Evolutionary conservation across 2,797 vertebrate genomes (phyloP).

Genomic region (Odontamblyopus lacepedii): DNA sequence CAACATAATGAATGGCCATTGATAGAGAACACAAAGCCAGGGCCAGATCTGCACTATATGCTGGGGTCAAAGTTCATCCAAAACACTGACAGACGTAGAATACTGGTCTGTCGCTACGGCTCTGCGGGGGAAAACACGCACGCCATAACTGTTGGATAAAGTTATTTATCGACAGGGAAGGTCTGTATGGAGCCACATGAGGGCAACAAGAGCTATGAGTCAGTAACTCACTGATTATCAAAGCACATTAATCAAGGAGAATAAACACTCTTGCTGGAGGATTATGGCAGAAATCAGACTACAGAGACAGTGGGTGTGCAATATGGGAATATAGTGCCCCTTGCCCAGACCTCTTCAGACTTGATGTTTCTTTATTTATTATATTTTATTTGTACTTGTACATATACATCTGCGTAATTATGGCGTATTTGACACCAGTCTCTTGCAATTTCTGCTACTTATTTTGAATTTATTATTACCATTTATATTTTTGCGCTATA

Average conservation of each 20-base stretch:
- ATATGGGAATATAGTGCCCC: neutral
- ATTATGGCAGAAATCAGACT: conserved; percentile 35
- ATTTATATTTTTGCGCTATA: too few relatives aligned
- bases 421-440: too few relatives aligned
- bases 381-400: too few relatives aligned
- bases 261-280: conserved; percentile 46
- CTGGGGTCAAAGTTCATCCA: conserved; percentile 65
- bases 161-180: conserved; percentile 49
- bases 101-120: conserved; percentile 33
- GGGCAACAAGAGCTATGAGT: conserved; percentile 57
- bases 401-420: too few relatives aligned
- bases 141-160: conserved; percentile 40
- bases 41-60: conserved; percentile 46
- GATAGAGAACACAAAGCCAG: conserved; percentile 59
- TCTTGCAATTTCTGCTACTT: too few relatives aligned
- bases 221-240: conserved; percentile 62
- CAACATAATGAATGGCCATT: conserved; percentile 72
- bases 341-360: neutral
- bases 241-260: conserved; percentile 61
- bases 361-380: neutral
- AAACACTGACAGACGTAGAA: conserved; percentile 68
- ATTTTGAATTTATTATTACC: too few relatives aligned
- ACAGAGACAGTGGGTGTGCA: conserved; percentile 6
- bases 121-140: conserved; percentile 21
- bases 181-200: conserved; percentile 45